Percentiles rank a stretch among this genome's conserved stretches.
Evolutionary conservation across 2,797 vertebrate species (phyloP).

Genomic region (Acanthis flammea): DNA sequence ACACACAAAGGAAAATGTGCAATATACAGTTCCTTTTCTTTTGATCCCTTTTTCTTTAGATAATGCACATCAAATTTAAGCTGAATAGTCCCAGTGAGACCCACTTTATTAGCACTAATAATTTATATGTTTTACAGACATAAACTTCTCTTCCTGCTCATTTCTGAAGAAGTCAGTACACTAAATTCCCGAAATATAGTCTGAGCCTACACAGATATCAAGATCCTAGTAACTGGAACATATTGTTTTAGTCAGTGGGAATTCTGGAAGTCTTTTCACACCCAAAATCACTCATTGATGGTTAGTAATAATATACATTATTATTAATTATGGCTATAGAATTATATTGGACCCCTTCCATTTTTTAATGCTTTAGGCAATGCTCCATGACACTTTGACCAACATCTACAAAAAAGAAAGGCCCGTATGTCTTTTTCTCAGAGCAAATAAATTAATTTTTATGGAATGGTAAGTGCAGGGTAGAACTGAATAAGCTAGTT

Average conservation of each 20-base stretch:
- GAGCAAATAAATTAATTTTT: conserved; percentile 55
- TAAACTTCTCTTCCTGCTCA: not conserved
- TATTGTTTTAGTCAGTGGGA: not conserved
- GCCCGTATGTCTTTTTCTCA: conserved; percentile 3
- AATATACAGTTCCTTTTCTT: not conserved
- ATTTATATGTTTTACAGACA: not conserved
- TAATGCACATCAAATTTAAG: not conserved
- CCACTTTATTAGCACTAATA: not conserved
- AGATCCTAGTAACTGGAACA: not conserved
- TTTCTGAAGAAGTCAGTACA: not conserved
- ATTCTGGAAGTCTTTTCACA: not conserved
- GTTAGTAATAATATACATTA: not conserved
- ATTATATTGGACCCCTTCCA: not conserved
- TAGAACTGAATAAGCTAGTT: conserved; percentile 33
- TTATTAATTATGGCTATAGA: conserved; percentile 12
- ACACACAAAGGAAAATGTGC: not conserved
- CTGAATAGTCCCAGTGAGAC: not conserved
- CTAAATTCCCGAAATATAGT: not conserved
- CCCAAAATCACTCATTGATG: not conserved
- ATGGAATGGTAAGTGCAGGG: conserved; percentile 17
- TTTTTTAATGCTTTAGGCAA: conserved; percentile 38
- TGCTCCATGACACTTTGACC: not conserved
- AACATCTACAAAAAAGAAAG: conserved; percentile 46
- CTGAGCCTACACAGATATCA: not conserved
- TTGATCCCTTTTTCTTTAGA: not conserved